A percentile compares a stretch with the other conserved stretches of the same genome.
Evolutionary conservation across 2,113 vertebrate genomes (phyloP).

Genomic region (Prionailurus viverrinus): DNA sequence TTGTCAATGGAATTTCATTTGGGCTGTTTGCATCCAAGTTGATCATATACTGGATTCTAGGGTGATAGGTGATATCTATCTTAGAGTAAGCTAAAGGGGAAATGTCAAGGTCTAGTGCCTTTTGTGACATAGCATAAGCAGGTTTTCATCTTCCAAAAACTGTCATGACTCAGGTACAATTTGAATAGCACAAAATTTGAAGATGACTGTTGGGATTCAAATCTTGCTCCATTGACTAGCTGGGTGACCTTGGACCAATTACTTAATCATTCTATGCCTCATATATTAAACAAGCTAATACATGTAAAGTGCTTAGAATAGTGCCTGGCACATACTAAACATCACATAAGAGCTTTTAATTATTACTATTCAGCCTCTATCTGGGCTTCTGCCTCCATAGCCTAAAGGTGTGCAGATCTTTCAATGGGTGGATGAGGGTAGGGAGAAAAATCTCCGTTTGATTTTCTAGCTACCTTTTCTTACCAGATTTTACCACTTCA

Average conservation of each 20-base stretch:
- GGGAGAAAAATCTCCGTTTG: background rate
- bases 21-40: background rate
- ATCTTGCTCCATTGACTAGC: background rate
- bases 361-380: background rate
- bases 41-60: background rate
- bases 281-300: constrained; percentile 2
- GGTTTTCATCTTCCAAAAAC: background rate
- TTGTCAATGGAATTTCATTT: background rate
- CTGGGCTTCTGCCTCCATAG: background rate
- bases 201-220: background rate
- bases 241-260: background rate
- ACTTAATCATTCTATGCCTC: background rate
- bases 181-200: constrained; percentile 27
- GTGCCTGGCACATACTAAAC: background rate
- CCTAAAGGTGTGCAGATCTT: background rate
- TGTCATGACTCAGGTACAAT: background rate
- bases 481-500: background rate
- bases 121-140: constrained; percentile 39
- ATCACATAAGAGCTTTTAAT: background rate
- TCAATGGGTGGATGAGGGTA: background rate
- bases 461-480: background rate
- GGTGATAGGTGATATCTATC: background rate
- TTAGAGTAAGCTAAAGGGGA: background rate
- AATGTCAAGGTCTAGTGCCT: background rate
- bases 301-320: background rate